Conservation (phyloP, 2,797 vertebrate genomes). For the Eutrigla gurnardus region DNA sequence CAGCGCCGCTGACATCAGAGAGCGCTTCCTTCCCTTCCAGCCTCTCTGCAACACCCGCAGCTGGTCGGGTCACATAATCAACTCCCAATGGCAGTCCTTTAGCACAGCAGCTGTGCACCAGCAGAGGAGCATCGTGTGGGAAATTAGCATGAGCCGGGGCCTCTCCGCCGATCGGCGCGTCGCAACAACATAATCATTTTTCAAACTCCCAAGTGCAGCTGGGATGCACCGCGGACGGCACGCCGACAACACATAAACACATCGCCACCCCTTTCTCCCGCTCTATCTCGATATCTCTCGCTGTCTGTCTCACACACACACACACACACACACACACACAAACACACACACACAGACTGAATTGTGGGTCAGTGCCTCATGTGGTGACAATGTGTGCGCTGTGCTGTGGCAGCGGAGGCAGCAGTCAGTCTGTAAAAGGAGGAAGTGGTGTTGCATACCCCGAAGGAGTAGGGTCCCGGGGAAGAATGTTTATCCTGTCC, state of each 20-base stretch:
- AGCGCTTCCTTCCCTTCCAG: conserved; percentile 68
- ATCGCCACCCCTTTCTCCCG: conserved; percentile 20
- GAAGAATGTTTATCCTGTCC: conserved; percentile 90
- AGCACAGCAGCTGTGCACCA: conserved; percentile 79
- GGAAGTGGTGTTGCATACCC: conserved; percentile 86
- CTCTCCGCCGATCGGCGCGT: conserved; percentile 33
- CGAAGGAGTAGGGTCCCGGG: conserved; percentile 80
- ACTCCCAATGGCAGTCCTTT: conserved; percentile 77
- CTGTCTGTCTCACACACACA: conserved; percentile 42
- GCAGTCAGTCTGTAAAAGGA: conserved; percentile 84
- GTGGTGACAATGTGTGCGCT: conserved; percentile 88
- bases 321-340: conserved; percentile 40
- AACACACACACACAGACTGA: conserved; percentile 51
- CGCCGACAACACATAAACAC: conserved; percentile 55
- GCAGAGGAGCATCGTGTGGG: conserved; percentile 70
- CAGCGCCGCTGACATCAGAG: conserved; percentile 68
- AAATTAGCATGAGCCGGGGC: conserved; percentile 68
- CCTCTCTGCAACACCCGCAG: conserved; percentile 76
- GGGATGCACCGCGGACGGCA: conserved; percentile 29
- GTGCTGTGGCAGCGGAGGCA: conserved; percentile 73
- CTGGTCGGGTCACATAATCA: conserved; percentile 77
- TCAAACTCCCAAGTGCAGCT: conserved; percentile 45
- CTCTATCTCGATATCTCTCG: conserved; percentile 49
- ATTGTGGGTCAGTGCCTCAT: conserved; percentile 79
- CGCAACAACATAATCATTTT: conserved; percentile 66